Evolutionary conservation across 2,797 vertebrate genomes (phyloP), one percentile per base, ranked within the genome.

Genomic region (Odontamblyopus rebecca): DNA sequence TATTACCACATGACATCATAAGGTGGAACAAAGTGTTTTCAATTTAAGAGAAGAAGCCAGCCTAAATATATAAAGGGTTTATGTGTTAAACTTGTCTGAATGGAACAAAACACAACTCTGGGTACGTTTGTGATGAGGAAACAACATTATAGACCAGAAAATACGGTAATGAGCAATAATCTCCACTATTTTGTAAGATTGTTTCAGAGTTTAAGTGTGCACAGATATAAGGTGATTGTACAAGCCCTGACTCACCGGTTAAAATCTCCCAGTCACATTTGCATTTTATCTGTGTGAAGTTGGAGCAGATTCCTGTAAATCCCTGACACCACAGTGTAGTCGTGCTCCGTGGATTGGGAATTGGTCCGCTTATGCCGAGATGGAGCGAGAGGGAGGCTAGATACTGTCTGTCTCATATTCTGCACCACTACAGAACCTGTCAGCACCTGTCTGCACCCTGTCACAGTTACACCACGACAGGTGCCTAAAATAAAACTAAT

Each of bases 401-500:
- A 84, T 79, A 66, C 72, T 71, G 83, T 78, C 80, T 87, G 88
- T 91, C 89, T 88, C 79, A 72, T 76, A 90, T 85, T 78, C 74
- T 81, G 76, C 82, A 82, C 79, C 83, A 88, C 86, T 86, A 88
- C 83, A 89, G 81, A 16, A 89, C 85, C 90, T 89, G 91, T 89
- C 91, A 91, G 75, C 29, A 83, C 82, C 78, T 88, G 88, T 83
- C 85, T 89, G 83, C 77, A 63, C 74, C 77, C 78, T 73, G 76
- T 64, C 77, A 74, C 23, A 75, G 86, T 87, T 76, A 78, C 76
- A 89, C 83, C 70, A 82, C 79, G 76, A 77, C 77, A 72, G 66
- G 73, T 53, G 65, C 83, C 86, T 82, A 81, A 91, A 92, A 90
- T 90, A 90, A 89, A 91, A 87, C 83, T 62, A 68, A 89, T 88